Base-by-base conservation (phyloP, 2,888 invertebrate genomes). In the Drosophila quinaria region DNA sequence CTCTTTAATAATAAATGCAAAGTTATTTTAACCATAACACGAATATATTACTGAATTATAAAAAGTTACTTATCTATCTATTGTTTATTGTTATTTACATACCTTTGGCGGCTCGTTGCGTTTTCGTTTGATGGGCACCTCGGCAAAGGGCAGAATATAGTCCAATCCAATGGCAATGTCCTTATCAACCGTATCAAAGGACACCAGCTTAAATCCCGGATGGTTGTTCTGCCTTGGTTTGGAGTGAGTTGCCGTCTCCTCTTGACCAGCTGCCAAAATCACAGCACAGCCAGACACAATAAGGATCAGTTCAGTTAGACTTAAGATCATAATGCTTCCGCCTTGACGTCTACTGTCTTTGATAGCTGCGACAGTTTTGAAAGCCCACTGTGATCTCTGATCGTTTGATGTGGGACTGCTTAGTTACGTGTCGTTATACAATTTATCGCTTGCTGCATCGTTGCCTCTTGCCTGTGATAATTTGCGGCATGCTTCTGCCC, bases 121-220 rank as follows among this genome's bases (percentile, higher is more conserved):
- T 10, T 81, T 81, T 0, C 86, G 83, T 19, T 80, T 78, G 11
- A 90, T 58, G 1, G 91, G 91, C 61, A 91, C 82, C 55, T 88
- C 81, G 1, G 91, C 29, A 35, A 91, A 91, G 3, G 91, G 91
- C 72, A 91, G 46, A 29, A 89, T 46, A 35, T 89, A 86, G 64
- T 91, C 90, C 59, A 91, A 54, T 1, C 91, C 91, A 46, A 91
- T 11, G 4, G 79, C 67, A 8, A 91, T 76, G 31, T 88, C 50
- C 25, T 84, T 80, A 9, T 82, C 89, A 29, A 90, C 59, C 0
- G 90, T 54, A n/a, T 90, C 77, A 52, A 91, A 91, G 50, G 90
- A 81, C 52, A 91, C 58, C 1, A 87, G 50, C 0, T 68, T 75
- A 0, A 74, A 35, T 37, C 78, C 69, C 3, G 60, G 68, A 29